A percentile compares a stretch with the other conserved stretches of the same genome.
Evolutionary conservation across 2,113 vertebrate genomes (phyloP).

Genomic region (Picathartes gymnocephalus): DNA sequence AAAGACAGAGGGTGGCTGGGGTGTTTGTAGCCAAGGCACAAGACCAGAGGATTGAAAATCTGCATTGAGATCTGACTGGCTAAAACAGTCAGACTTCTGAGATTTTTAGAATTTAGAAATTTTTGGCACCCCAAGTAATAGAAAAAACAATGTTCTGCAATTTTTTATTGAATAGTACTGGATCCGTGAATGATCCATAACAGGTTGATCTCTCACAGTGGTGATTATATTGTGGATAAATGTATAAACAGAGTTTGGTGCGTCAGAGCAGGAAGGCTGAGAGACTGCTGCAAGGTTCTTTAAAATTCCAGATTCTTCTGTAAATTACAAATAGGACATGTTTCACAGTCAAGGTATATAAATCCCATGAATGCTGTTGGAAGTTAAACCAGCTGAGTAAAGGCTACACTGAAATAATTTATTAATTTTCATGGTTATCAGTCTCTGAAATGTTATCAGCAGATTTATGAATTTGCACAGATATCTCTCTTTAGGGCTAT

Average conservation of each 20-base stretch:
- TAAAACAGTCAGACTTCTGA: background rate
- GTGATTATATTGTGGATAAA: background rate
- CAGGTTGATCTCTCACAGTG: background rate
- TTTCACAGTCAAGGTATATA: background rate
- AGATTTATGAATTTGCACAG: background rate
- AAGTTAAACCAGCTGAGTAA: background rate
- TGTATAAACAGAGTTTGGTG: background rate
- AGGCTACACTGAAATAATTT: background rate
- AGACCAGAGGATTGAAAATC: background rate
- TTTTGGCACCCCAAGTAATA: background rate
- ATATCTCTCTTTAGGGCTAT: background rate
- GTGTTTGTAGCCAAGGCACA: background rate
- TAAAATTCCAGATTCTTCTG: background rate
- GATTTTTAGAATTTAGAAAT: background rate
- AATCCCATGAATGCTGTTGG: background rate
- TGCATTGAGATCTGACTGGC: background rate
- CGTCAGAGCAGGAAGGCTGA: background rate
- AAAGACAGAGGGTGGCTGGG: background rate
- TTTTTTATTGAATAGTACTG: background rate
- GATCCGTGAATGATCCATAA: background rate
- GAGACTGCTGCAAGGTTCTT: background rate
- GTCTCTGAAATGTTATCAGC: background rate
- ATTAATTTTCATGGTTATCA: background rate
- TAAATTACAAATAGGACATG: background rate
- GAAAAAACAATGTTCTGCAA: background rate